A percentile compares a stretch with the other conserved stretches of the same genome.
phyloP scores from a whole-genome alignment of 2,113 vertebrate genomes.

The Oceanites oceanicus region DNA sequence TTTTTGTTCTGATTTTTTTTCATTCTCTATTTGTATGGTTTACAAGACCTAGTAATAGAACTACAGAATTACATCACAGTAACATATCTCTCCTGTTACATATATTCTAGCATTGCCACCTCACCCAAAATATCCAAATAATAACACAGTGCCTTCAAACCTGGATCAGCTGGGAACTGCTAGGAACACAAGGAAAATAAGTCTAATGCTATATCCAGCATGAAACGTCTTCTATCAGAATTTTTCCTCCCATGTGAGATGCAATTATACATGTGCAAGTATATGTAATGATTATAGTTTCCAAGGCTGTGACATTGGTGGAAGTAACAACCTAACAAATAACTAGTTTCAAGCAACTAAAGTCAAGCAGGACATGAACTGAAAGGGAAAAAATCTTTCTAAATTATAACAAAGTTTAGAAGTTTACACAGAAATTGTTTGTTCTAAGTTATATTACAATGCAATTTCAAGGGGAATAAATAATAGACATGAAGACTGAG shows the following conservation, averaged over 20 bases:
- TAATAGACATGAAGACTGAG: neutral
- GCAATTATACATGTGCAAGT: neutral
- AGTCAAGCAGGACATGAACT: neutral
- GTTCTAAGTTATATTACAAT: neutral
- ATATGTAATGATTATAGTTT: neutral
- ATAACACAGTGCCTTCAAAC: neutral
- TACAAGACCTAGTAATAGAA: neutral
- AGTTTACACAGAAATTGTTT: neutral
- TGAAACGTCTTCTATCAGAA: neutral
- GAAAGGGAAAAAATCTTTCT: neutral
- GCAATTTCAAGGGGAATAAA: neutral
- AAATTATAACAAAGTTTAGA: neutral
- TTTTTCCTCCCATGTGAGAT: neutral
- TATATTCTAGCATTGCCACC: neutral
- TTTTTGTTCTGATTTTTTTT: neutral
- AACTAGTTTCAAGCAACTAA: neutral
- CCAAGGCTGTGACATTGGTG: neutral
- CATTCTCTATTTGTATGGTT: neutral
- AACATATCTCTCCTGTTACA: neutral
- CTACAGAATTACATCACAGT: neutral
- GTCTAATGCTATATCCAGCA: neutral
- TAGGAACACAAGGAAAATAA: neutral
- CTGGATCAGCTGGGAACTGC: neutral
- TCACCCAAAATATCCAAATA: neutral
- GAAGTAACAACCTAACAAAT: neutral